Evolutionary conservation across 2,888 invertebrate genomes (phyloP).

Genomic region (Ochropleura plecta): DNA sequence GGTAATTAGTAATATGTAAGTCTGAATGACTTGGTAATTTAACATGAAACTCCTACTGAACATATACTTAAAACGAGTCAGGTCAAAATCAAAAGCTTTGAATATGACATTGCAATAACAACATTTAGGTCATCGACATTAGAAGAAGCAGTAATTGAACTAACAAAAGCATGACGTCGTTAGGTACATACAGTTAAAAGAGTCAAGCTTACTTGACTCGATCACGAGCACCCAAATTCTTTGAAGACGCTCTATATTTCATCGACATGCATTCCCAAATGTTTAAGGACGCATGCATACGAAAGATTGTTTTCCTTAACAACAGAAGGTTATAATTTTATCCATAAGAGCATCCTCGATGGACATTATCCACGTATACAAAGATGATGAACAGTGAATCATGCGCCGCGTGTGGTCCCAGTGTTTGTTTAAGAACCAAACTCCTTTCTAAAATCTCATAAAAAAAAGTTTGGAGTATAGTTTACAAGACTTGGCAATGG

Average conservation of each 20-base stretch:
- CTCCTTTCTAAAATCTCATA: constrained; percentile 71
- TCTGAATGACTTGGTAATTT: not conserved
- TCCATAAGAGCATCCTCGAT: constrained; percentile 53
- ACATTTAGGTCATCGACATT: not conserved
- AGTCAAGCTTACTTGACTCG: no score
- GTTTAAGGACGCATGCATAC: not conserved
- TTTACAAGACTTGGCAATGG: constrained; percentile 69
- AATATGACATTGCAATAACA: not conserved
- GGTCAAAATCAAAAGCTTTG: not conserved
- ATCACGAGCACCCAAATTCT: not conserved
- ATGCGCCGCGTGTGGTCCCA: constrained; percentile 79
- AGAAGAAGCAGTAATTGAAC: not conserved
- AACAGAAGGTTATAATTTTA: constrained; percentile 44
- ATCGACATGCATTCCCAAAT: constrained; percentile 25
- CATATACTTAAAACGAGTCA: not conserved
- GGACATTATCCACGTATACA: constrained; percentile 59
- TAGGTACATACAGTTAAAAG: not conserved
- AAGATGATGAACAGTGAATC: constrained; percentile 67
- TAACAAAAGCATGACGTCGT: not conserved
- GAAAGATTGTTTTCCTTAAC: constrained; percentile 27
- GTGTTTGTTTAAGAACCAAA: constrained; percentile 71
- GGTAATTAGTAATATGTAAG: not conserved
- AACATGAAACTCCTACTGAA: not conserved
- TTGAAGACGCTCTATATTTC: not conserved
- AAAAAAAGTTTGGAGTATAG: constrained; percentile 66